Conservation (phyloP, 2,113 vertebrate species). For the Sceloporus tristichus region DNA sequence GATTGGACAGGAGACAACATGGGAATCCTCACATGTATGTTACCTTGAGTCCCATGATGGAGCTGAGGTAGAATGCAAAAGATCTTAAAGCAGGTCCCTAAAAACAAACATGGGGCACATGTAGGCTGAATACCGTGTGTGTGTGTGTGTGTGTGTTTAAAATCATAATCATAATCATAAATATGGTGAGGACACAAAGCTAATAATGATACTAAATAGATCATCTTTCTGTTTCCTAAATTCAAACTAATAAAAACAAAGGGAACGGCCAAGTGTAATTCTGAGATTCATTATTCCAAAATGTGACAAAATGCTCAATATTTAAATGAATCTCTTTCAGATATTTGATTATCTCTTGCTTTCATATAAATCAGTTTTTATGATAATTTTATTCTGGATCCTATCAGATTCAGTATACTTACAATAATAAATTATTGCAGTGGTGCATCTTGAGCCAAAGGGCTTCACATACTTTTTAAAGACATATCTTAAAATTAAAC, state of each 20-base stretch:
- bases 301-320: background rate
- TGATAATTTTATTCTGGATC: background rate
- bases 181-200: background rate
- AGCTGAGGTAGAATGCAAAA: background rate
- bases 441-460: background rate
- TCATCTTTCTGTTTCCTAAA: background rate
- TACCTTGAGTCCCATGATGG: background rate
- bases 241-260: background rate
- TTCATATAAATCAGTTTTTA: background rate
- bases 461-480: background rate
- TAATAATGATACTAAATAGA: background rate
- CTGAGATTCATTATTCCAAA: background rate
- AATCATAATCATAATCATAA: no score
- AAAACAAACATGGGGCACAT: background rate
- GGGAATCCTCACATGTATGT: background rate
- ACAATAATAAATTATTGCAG: background rate
- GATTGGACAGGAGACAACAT: background rate
- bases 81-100: background rate
- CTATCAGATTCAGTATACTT: background rate
- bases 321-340: background rate
- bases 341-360: background rate
- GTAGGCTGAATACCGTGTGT: background rate
- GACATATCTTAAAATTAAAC: background rate
- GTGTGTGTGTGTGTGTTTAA: background rate
- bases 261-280: background rate